Percentiles rank a stretch among this genome's conserved stretches.
Evolutionary conservation across 2,888 invertebrate genomes (phyloP).

Genomic region (Melinaea marsaeus): DNA sequence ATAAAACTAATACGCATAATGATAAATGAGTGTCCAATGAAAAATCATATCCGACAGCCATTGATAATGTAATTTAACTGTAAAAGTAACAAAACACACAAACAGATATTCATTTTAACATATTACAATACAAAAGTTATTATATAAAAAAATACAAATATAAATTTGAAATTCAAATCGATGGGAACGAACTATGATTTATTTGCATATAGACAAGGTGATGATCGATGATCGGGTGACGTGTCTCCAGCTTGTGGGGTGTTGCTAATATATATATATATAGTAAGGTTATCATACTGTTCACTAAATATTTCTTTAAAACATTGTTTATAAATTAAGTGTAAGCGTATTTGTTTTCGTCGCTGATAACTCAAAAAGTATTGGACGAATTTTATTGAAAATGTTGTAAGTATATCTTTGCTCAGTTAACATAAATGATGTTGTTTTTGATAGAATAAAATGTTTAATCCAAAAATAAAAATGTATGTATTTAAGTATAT

Average conservation of each 20-base stretch:
- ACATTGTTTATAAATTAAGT: too few species aligned
- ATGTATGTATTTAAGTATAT: too few species aligned
- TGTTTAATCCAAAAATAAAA: too few species aligned
- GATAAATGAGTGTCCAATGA: neutral
- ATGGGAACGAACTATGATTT: conserved; percentile 48
- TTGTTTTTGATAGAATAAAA: too few species aligned
- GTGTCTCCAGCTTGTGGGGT: conserved; percentile 17
- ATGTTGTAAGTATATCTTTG: too few species aligned
- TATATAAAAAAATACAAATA: conserved; percentile 66
- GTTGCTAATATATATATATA: neutral
- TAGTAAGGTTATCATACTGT: neutral
- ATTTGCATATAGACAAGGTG: conserved; percentile 74
- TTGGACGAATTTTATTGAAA: too few species aligned
- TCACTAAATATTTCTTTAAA: too few species aligned
- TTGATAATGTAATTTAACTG: conserved; percentile 54
- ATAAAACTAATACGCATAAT: neutral
- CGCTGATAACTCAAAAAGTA: too few species aligned
- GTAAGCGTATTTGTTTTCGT: too few species aligned
- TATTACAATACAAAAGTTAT: conserved; percentile 56
- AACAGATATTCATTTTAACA: conserved; percentile 54
- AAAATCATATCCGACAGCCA: conserved; percentile 52
- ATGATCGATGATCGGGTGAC: conserved; percentile 54
- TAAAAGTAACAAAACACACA: conserved; percentile 40
- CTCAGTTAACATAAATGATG: too few species aligned
- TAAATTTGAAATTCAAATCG: conserved; percentile 72